Conservation (phyloP, 2,888 invertebrate species). For the Lomographa bimaculata region DNA sequence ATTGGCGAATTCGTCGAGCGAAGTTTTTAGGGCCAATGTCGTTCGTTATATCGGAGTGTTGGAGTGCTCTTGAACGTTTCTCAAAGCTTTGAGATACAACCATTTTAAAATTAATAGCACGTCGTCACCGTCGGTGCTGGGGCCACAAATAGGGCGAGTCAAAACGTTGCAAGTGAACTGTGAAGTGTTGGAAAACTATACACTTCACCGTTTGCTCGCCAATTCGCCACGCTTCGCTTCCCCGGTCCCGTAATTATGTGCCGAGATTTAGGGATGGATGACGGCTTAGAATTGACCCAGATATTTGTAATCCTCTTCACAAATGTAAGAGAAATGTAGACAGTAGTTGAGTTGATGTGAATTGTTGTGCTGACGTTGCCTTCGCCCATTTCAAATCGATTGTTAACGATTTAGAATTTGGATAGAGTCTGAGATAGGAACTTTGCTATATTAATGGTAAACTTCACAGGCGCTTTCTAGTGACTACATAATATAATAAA, state of each 20-base stretch:
- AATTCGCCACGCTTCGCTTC: conserved; percentile 49
- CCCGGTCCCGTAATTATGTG: conserved; percentile 56
- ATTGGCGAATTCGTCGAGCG: neutral
- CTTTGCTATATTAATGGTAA: no score
- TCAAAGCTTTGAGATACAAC: conserved; percentile 20
- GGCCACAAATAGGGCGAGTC: conserved; percentile 44
- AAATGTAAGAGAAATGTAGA: conserved; percentile 3
- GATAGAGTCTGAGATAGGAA: no score
- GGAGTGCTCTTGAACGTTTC: conserved; percentile 20
- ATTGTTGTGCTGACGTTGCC: neutral
- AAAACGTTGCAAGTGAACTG: conserved; percentile 52
- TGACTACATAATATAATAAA: no score
- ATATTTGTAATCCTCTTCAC: conserved; percentile 56
- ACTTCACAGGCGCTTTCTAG: no score
- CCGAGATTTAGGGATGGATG: conserved; percentile 62
- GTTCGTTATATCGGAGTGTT: conserved; percentile 16
- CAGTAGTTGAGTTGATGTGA: conserved; percentile 6
- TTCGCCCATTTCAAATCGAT: no score
- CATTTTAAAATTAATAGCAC: conserved; percentile 30
- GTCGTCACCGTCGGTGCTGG: conserved; percentile 34
- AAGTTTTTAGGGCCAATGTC: no score
- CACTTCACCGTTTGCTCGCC: conserved; percentile 23
- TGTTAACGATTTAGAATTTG: no score
- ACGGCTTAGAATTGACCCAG: conserved; percentile 57
- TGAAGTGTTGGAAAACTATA: conserved; percentile 36